These are phyloP conservation scores for Dioctria linearis DNA, from an alignment of 2,888 invertebrate genomes.

Conservation along the genomic window DNA sequence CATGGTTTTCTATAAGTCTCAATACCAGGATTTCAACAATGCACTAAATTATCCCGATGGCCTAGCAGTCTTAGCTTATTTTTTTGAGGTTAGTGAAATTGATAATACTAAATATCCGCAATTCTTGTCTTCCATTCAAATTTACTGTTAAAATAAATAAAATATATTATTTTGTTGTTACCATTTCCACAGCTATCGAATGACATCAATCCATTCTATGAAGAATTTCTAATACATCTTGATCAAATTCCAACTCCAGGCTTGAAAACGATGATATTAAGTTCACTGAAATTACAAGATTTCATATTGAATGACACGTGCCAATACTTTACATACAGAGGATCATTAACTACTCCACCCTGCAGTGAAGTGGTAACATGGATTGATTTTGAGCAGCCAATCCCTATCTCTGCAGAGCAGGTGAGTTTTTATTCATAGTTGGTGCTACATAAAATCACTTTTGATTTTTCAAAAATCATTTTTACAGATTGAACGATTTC, in stretches of 20 bases:
- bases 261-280: conserved; percentile 71
- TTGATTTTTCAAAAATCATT: no score
- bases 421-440: conserved; percentile 66
- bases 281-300: conserved; percentile 73
- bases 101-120: background rate
- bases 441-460: background rate
- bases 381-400: conserved; percentile 85
- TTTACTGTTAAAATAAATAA: background rate
- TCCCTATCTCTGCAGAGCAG: conserved; percentile 79
- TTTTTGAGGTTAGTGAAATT: conserved; percentile 77
- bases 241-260: conserved; percentile 74
- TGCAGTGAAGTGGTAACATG: conserved; percentile 88
- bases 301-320: conserved; percentile 74
- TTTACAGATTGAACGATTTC: conserved; percentile 81
- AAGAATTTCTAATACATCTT: conserved; percentile 75
- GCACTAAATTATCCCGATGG: conserved; percentile 82
- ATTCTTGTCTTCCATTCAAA: no score
- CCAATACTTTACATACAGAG: conserved; percentile 86
- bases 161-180: background rate
- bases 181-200: conserved; percentile 59
- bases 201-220: conserved; percentile 72
- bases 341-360: conserved; percentile 90
- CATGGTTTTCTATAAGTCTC: conserved; percentile 81
- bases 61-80: conserved; percentile 83
- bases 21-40: conserved; percentile 75